Evolutionary conservation across 2,797 vertebrate species (phyloP).

Genomic region (Cirrhinus mrigala): DNA sequence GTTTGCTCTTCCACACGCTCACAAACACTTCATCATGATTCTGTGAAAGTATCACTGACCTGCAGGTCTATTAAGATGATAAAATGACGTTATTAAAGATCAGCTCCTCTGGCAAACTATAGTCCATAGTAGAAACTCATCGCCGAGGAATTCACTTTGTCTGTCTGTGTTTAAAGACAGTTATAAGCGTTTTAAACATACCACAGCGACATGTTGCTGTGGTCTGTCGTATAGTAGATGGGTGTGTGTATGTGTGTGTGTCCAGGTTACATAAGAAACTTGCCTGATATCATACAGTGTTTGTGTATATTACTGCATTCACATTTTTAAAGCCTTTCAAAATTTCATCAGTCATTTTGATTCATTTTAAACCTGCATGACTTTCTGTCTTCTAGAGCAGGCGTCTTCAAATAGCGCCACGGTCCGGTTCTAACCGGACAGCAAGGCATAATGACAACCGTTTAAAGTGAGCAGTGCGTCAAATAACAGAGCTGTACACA

Average conservation of each 20-base stretch:
- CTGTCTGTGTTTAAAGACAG: conserved; percentile 31
- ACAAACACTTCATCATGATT: neutral
- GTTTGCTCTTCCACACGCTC: neutral
- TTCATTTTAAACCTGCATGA: neutral
- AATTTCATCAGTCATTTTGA: neutral
- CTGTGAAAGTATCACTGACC: neutral
- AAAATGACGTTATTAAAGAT: neutral
- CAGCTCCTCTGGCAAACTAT: neutral
- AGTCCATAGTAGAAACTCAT: conserved; percentile 1
- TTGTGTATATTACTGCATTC: neutral
- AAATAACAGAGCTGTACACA: no score
- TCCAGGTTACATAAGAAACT: conserved; percentile 36
- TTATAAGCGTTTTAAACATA: conserved; percentile 10
- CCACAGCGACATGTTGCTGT: neutral
- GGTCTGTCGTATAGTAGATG: conserved; percentile 17
- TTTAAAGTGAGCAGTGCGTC: no score
- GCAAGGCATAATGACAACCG: no score
- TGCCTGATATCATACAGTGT: conserved; percentile 12
- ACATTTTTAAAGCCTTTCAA: neutral
- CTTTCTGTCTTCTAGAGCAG: neutral
- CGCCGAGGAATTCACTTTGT: conserved; percentile 9
- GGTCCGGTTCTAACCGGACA: no score
- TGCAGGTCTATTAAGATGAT: neutral
- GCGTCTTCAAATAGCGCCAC: no score
- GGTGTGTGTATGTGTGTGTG: conserved; percentile 29